A percentile compares a stretch with the other conserved stretches of the same genome.
phyloP scores from a whole-genome alignment of 2,113 vertebrate species.

The Uropsilus gracilis region DNA sequence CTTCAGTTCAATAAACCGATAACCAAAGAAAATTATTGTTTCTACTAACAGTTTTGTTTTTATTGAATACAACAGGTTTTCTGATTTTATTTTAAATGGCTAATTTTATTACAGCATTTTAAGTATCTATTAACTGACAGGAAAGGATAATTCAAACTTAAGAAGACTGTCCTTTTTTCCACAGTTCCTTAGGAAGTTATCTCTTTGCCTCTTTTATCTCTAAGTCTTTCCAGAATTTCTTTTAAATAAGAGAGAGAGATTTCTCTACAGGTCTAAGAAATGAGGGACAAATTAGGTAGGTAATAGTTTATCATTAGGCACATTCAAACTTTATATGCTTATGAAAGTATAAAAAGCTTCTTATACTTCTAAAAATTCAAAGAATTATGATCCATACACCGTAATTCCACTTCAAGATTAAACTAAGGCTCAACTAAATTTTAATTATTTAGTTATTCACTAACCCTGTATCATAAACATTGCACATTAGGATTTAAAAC shows the following conservation, averaged over 20 bases:
- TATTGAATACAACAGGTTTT: constrained; percentile 32
- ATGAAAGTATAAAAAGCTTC: not conserved
- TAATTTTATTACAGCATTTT: constrained; percentile 10
- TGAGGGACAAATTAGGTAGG: not conserved
- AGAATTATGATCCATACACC: not conserved
- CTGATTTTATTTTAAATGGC: constrained; percentile 21
- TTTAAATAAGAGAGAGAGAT: not conserved
- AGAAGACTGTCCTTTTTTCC: not conserved
- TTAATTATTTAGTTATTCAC: constrained; percentile 30
- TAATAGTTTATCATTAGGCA: not conserved
- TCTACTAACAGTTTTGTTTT: constrained; percentile 15
- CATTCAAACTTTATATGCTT: not conserved
- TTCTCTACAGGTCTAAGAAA: constrained; percentile 19
- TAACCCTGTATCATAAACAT: not conserved
- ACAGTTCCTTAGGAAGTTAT: not conserved
- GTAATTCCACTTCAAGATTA: not conserved
- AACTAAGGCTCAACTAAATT: constrained; percentile 6
- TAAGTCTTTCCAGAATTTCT: not conserved
- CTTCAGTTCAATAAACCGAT: not conserved
- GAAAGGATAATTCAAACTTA: constrained; percentile 34
- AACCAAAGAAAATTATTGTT: constrained; percentile 19
- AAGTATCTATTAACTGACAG: not conserved
- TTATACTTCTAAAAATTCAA: too few species aligned
- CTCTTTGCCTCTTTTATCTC: not conserved
- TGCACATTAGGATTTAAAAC: constrained; percentile 26